Conservation (phyloP, 2,888 invertebrate species). For the Suillia variegata region DNA sequence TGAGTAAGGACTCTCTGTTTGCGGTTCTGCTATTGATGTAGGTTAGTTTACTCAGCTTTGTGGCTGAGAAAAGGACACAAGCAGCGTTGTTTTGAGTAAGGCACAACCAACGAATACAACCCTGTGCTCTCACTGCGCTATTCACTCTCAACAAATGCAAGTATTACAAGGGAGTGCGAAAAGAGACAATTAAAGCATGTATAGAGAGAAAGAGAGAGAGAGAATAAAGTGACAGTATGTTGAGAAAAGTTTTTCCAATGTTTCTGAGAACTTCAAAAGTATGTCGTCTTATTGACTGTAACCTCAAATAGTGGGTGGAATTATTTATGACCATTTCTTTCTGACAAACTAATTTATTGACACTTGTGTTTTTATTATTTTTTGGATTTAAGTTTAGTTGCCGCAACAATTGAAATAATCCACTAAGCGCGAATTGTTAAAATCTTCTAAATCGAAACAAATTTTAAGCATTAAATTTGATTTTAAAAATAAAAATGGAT, state of each 20-base stretch:
- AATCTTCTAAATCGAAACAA: too few relatives aligned
- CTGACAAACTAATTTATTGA: neutral
- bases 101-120: neutral
- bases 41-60: conserved; percentile 50
- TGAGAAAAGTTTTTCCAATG: too few relatives aligned
- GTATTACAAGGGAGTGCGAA: too few relatives aligned
- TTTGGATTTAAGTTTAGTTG: too few relatives aligned
- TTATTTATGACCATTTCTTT: conserved; percentile 41
- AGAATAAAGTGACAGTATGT: too few relatives aligned
- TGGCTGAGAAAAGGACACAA: neutral
- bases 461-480: too few relatives aligned
- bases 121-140: too few relatives aligned
- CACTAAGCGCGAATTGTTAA: too few relatives aligned
- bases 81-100: neutral
- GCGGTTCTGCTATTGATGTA: conserved; percentile 52
- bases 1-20: neutral
- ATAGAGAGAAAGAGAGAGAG: too few relatives aligned
- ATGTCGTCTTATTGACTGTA: conserved; percentile 50
- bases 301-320: conserved; percentile 41
- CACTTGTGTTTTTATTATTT: neutral
- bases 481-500: too few relatives aligned
- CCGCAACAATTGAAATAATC: neutral
- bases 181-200: too few relatives aligned
- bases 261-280: neutral
- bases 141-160: too few relatives aligned